Evolutionary conservation across 2,888 invertebrate species (phyloP), one percentile per base, ranked within the genome.

Genomic region (Cyclophora punctaria): DNA sequence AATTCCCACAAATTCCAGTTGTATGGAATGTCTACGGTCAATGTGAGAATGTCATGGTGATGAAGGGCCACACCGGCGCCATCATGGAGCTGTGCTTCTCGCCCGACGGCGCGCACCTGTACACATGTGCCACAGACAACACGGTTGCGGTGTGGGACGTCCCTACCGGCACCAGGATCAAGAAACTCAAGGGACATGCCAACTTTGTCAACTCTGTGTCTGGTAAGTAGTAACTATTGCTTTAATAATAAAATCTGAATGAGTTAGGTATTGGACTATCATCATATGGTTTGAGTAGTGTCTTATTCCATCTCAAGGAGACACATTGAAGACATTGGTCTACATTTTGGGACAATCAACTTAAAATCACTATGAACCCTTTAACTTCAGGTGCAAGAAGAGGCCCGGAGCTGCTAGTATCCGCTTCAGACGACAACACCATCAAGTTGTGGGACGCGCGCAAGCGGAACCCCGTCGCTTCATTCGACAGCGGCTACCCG

Each of bases 21-120:
- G 84, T 99, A 58, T 99, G 99, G 99, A 96, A 95, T 76, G 97
- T 98, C 1, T 98, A 97, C 71, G 99, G 97, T 0, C 98, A 99
- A 75, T 99, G 99, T 82, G 98, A 99, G 71, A 99, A 99, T 78
- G 93, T 98, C 59, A 95, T 96, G 67, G 93, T 95, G 33, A 92
- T 99, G 92, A 92, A 93, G 20, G 98, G 98, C 0, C 99, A 99
- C 82, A 95, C 95, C 0, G 99, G 99, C 1, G 97, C 98, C 2
- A 90, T 99, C 2, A 94, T 98, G 93, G 98, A 99, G 77, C 84
- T 99, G 5, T 94, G 95, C 73, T 96, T 96, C 71, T 94, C 94
- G 2, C 92, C 95, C 0, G 96, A 95, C 55, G 97, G 96, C 0
- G 87, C 92, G n/a, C 92, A 94, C 59, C 85, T 99, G 42, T 96